These are phyloP conservation scores for Theonella swinhoei DNA, from an alignment of 37 sponge, comb jelly and placozoan species.

Conservation along the genomic window DNA sequence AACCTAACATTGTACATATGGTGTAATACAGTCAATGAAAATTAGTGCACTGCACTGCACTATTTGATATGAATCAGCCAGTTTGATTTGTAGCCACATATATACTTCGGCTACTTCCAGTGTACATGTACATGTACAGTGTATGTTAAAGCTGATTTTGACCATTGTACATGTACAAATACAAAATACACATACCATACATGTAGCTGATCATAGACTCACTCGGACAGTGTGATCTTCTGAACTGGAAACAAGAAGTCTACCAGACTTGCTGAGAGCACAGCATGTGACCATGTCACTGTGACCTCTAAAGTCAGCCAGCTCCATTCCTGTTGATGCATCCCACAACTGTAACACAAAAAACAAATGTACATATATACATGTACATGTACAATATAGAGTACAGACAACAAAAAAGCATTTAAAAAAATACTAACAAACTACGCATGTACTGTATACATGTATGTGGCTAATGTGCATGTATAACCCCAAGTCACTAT, in stretches of 20 bases:
- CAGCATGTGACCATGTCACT: constrained; percentile 52
- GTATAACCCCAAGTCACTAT: too few species aligned
- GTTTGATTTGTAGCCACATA: too few species aligned
- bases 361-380: background rate
- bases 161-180: too few species aligned
- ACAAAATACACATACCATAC: background rate
- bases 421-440: too few species aligned
- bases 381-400: background rate
- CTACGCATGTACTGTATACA: too few species aligned
- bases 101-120: too few species aligned
- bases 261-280: constrained; percentile 26
- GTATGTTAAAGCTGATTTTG: too few species aligned
- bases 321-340: constrained; percentile 48
- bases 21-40: too few species aligned
- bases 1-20: constrained; percentile 31
- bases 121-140: background rate
- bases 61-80: too few species aligned
- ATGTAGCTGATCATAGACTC: background rate
- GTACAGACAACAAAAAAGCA: too few species aligned
- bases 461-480: too few species aligned
- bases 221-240: constrained; percentile 65
- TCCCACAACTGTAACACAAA: constrained; percentile 57
- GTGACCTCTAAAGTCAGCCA: constrained; percentile 38
- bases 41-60: too few species aligned
- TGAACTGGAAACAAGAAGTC: constrained; percentile 37